phyloP scores from a whole-genome alignment of 2,113 vertebrate genomes.

The Amazona guildingii region DNA sequence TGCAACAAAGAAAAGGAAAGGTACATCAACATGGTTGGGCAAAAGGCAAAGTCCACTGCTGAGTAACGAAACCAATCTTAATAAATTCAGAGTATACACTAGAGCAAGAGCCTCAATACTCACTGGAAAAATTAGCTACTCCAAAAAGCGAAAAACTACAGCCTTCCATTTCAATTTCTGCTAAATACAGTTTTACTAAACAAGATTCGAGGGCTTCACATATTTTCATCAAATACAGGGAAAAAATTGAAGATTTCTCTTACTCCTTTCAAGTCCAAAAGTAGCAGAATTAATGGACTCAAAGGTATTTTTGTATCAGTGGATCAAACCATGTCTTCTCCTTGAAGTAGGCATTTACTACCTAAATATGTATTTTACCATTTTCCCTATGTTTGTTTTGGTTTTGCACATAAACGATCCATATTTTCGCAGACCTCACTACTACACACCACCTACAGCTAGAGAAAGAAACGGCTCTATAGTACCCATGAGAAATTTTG shows the following conservation, averaged over 20 bases:
- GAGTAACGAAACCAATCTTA: neutral
- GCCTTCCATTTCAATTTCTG: neutral
- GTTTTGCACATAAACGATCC: neutral
- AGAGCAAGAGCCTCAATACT: rapidly evolving
- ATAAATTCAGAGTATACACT: neutral
- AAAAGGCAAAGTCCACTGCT: neutral
- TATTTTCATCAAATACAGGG: neutral
- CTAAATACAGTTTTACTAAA: neutral
- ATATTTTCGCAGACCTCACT: neutral
- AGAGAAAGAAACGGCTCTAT: neutral
- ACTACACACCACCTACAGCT: neutral
- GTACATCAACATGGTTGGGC: too few species aligned
- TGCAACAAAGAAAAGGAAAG: neutral
- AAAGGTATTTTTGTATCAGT: neutral
- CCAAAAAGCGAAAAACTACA: neutral
- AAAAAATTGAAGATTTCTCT: neutral
- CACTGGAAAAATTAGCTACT: neutral
- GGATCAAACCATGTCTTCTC: neutral
- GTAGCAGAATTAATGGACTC: neutral
- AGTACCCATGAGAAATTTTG: neutral
- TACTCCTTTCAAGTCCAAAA: neutral
- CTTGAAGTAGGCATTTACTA: neutral
- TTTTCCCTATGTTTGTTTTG: neutral
- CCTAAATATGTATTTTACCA: neutral
- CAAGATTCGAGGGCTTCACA: neutral